A percentile compares a stretch with the other conserved stretches of the same genome.
phyloP scores from a whole-genome alignment of 2,113 vertebrate genomes.

The Pelecanus crispus region DNA sequence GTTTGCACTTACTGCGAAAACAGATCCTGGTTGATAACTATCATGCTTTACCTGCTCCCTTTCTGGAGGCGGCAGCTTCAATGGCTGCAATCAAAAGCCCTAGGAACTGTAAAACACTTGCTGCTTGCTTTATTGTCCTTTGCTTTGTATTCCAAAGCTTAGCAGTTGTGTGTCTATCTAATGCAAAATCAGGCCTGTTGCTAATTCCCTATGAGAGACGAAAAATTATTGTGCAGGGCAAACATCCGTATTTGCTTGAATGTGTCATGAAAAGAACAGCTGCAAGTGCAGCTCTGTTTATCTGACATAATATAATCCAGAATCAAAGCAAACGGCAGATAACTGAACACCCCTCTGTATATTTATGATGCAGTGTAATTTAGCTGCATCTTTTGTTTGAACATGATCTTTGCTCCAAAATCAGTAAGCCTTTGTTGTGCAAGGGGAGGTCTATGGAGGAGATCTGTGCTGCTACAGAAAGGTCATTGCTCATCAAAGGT shows the following conservation, averaged over 20 bases:
- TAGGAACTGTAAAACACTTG: background rate
- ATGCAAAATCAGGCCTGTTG: background rate
- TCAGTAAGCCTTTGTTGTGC: background rate
- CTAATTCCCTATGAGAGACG: background rate
- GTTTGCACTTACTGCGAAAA: background rate
- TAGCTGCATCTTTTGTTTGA: background rate
- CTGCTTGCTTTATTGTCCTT: background rate
- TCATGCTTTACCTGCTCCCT: background rate
- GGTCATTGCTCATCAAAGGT: background rate
- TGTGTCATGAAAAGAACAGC: background rate
- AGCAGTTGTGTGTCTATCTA: background rate
- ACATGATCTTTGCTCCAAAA: background rate
- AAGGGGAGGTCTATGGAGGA: background rate
- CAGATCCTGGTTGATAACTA: background rate
- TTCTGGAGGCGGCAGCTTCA: background rate
- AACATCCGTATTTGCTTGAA: conserved; percentile 18
- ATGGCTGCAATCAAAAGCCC: background rate
- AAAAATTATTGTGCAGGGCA: background rate
- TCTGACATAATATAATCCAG: background rate
- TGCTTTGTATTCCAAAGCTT: background rate
- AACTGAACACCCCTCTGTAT: background rate
- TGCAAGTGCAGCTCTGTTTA: background rate
- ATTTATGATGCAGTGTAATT: background rate
- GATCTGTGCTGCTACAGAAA: background rate
- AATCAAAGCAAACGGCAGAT: background rate